Base-by-base conservation (phyloP, 92 coral and sea anemone species). In the Siderastrea radians region DNA sequence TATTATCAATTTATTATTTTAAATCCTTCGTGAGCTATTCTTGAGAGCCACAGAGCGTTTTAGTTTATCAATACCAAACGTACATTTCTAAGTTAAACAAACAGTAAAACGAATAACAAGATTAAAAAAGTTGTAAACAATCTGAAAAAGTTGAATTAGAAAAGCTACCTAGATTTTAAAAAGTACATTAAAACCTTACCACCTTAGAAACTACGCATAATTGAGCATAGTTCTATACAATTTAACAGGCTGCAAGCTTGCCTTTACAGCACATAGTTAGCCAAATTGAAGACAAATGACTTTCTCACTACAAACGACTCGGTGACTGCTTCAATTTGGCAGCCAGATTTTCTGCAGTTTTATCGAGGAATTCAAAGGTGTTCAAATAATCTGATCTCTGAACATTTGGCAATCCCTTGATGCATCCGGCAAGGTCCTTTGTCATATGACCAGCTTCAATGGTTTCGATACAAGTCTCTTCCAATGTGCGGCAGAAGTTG, bases 401-500 rank as follows among this genome's bases (percentile, higher is more conserved):
- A 19, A 95, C 95, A 71, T 94, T 95, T 5, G 94, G 65, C 74
- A 96, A 19, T 12, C 99, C 99, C 70, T 94, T 97, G 89, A 97
- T 91, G 76, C 99, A 97, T 5, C 95, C 97, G 4, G 99, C 99
- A 4, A 97, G 91, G 79, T 97, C 99, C 80, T 97, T 97, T 16
- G 99, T 97, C 96, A 97, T 90, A 87, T 86, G 86, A 43, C 99
- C 99, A 12, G 99, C 89, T 78, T 97, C 98, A 57, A 97, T 97
- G 47, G 99, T 97, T 14, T 89, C 93, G 63, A 95, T 84, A 49
- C 99, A 97, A 1, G 94, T 92, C 48, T 91, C 94, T 85, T 97
- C 99, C 8, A 97, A 81, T 50, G 91, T 89, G 82, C 79, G 84
- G 72, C 99, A 97, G 78, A 95, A 97, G 12, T 85, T 90, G 9